phyloP scores from a whole-genome alignment of 1,140 invertebrate genomes.

The Bombyx mandarina region DNA sequence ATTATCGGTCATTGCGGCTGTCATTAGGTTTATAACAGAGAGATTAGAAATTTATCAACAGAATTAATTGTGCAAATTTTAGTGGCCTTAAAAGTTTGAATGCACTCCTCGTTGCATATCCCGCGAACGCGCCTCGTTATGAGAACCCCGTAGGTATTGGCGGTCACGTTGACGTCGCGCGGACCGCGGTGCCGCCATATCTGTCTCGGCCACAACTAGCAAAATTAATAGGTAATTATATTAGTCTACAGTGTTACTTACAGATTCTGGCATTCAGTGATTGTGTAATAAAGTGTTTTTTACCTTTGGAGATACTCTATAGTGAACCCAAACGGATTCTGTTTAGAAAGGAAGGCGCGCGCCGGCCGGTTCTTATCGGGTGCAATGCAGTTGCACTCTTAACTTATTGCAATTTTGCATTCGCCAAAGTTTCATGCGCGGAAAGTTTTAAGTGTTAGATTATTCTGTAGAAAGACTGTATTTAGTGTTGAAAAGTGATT shows the following conservation, averaged over 20 bases:
- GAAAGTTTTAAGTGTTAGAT: slow-evolving; percentile 64
- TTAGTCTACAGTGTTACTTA: slow-evolving; percentile 58
- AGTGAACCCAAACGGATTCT: slow-evolving; percentile 62
- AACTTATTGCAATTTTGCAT: slow-evolving; percentile 71
- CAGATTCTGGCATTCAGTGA: slow-evolving; percentile 48
- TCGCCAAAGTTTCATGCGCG: slow-evolving; percentile 65
- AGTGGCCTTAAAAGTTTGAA: slow-evolving; percentile 67
- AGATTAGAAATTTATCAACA: slow-evolving; percentile 49
- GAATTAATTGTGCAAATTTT: slow-evolving; percentile 28
- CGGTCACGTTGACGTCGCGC: slow-evolving; percentile 83
- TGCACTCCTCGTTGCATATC: slow-evolving; percentile 73
- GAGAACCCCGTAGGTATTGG: slow-evolving; percentile 80
- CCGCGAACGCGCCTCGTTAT: slow-evolving; percentile 79
- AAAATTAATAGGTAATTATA: slow-evolving; percentile 72
- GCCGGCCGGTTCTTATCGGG: slow-evolving; percentile 71
- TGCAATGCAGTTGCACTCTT: slow-evolving; percentile 70
- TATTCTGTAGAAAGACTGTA: slow-evolving; percentile 45
- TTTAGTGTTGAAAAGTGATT: slow-evolving; percentile 60
- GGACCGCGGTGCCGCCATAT: slow-evolving; percentile 72
- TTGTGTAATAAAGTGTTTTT: slow-evolving; percentile 54
- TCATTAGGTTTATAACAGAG: slow-evolving; percentile 56
- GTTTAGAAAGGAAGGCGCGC: slow-evolving; percentile 63
- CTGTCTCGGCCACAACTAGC: slow-evolving; percentile 79
- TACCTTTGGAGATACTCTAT: slow-evolving; percentile 36
- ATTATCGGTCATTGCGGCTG: slow-evolving; percentile 47